Evolutionary conservation across 2,888 invertebrate genomes (phyloP).

Genomic region (Labia minor): DNA sequence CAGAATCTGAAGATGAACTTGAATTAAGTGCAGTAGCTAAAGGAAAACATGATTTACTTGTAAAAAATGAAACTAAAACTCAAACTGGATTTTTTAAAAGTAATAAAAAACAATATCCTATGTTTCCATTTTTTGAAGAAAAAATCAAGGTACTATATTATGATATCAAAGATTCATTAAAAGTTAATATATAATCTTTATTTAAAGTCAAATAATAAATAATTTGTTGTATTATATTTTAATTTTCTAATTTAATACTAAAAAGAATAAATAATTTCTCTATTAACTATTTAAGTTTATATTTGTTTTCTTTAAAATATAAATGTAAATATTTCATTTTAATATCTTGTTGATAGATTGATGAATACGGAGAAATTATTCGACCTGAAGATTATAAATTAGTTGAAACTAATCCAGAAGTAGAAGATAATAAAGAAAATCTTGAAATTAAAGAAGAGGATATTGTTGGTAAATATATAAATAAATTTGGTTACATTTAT

Average conservation of each 20-base stretch:
- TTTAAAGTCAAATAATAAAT: no score
- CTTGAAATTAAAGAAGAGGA: slow-evolving; percentile 53
- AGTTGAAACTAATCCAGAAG: slow-evolving; percentile 55
- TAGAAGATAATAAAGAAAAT: slow-evolving; percentile 59
- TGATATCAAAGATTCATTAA: no score
- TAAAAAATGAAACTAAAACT: slow-evolving; percentile 58
- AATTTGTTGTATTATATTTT: no score
- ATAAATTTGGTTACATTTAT: background rate
- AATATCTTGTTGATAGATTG: slow-evolving; percentile 39
- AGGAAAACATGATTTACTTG: slow-evolving; percentile 80
- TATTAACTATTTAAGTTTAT: background rate
- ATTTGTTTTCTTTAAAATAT: background rate
- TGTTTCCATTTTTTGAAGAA: slow-evolving; percentile 92
- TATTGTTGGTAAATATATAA: slow-evolving; percentile 35
- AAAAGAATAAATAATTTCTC: background rate
- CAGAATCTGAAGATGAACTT: slow-evolving; percentile 73
- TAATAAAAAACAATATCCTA: slow-evolving; percentile 85
- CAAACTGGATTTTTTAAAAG: slow-evolving; percentile 75
- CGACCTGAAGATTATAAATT: slow-evolving; percentile 84
- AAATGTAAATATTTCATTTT: background rate
- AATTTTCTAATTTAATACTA: no score
- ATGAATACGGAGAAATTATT: slow-evolving; percentile 95
- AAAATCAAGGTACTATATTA: slow-evolving; percentile 63
- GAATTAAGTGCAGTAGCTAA: slow-evolving; percentile 66
- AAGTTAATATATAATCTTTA: no score